Base-by-base conservation (phyloP, 1,140 invertebrate genomes). In the Paramacrobiotus metropolitanus region DNA sequence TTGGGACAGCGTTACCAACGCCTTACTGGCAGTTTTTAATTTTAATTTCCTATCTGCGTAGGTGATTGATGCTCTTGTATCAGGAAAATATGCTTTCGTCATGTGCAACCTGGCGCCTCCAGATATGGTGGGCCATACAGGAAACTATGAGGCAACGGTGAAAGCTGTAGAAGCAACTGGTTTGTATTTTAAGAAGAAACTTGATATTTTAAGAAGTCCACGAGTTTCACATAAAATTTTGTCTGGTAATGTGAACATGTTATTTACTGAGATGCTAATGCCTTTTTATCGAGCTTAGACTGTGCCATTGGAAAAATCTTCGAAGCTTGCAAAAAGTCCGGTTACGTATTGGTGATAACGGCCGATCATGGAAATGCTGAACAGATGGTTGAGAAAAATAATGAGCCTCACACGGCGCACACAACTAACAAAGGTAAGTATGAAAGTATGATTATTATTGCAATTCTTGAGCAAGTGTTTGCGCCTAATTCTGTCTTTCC, bases 61-160 rank as follows among this genome's bases (percentile, higher is more conserved):
- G 67, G 70, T 75, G 69, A 65, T 73, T 31, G 68, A 75, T 62
- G 71, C 73, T 44, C 68, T 76, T 34, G 64, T 68, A 30, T 31
- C 31, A 21, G 68, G 68, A 21, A 73, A 71, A 59, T 74, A 76
- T 66, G 68, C 69, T 3, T 76, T 76, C 64, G 66, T 77, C 9
- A 76, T 76, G 76, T 75, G 74, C 66, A 76, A 76, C 64, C 77
- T 77, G 67, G 76, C 75, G 20, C 73, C 75, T 29, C 75, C 75
- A 28, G 75, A 76, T 63, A 76, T 76, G 75, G 75, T 76, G 40
- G 75, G 75, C 9, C 75, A 76, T 62, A 77, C 76, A 4, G 75
- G 75, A 21, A 68, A 71, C 62, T 76, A 75, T 64, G 74, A 75
- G 30, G 67, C 75, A 29, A 70, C 75, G 9, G 69, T 77, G 9